Base-by-base conservation (phyloP, 2,888 invertebrate species). In the Unio delphinus region DNA sequence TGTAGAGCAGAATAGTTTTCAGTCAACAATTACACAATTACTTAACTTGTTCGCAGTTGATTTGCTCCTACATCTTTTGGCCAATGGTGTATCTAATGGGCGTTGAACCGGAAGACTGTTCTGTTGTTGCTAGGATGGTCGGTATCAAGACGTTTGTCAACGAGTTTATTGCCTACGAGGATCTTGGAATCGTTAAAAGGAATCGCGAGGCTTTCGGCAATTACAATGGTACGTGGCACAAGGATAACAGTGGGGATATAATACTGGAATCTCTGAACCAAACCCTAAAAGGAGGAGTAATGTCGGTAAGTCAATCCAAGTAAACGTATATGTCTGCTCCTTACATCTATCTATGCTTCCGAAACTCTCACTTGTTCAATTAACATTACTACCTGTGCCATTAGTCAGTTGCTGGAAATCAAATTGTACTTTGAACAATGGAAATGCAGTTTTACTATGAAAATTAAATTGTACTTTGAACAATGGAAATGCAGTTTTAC, bases 141-240 rank as follows among this genome's bases (percentile, higher is more conserved):
- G 97, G 96, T 0, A 90, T 96, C 34, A 98, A 98, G 91, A 95
- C 95, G 0, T 94, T 96, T 23, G 93, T 97, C 23, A 98, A 98
- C 86, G 98, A 98, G 89, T 97, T 98, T 88, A 94, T 96, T 0
- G 97, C 97, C 0, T 98, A 96, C 88, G 92, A 94, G 86, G 91
- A 93, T 61, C 92, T 97, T 5, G 81, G 81, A 1, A 70, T 69
- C 57, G 80, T 87, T 0, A 80, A 79, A 45, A 69, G 64, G 56
- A 86, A 86, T 75, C 68, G 81, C 45, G 20, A 68, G 17, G 58
- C 68, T 5, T 65, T 72, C 11, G 45, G 64, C 6, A 30, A 64
- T 5, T 61, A 55, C 64, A 71, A 73, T 61, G 73, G 72, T 5
- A 73, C 61, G 17, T 80, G 80, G 80, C 61, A 60, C n/a, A 61